A percentile compares a stretch with the other conserved stretches of the same genome.
Conservation (phyloP, 2,113 vertebrate species). For the Phoenicopterus ruber region DNA sequence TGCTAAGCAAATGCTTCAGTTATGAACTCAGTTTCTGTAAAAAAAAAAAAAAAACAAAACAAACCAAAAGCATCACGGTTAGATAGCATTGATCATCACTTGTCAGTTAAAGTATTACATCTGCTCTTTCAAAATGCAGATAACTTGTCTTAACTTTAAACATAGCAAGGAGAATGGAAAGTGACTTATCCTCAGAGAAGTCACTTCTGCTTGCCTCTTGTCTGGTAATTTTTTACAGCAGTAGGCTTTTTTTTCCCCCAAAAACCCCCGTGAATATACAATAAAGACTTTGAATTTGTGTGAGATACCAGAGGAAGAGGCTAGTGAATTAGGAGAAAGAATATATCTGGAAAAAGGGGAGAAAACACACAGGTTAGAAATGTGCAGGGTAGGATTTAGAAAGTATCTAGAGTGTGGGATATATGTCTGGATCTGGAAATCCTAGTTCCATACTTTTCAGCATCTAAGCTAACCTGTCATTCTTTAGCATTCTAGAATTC, state of each 20-base stretch:
- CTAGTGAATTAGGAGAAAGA: not conserved
- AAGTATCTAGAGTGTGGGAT: not conserved
- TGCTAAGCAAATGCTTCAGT: not conserved
- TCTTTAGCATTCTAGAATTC: not conserved
- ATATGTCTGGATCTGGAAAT: not conserved
- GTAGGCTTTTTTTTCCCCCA: rapidly evolving
- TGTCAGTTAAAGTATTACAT: not conserved
- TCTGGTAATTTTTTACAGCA: not conserved
- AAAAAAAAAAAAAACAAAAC: not conserved
- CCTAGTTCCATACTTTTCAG: not conserved
- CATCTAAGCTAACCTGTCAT: not conserved
- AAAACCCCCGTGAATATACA: not conserved
- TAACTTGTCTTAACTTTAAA: not conserved
- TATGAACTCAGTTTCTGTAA: not conserved
- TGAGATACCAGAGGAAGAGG: not conserved
- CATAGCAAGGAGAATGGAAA: not conserved
- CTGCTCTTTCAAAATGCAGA: not conserved
- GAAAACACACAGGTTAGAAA: not conserved
- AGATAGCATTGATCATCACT: not conserved
- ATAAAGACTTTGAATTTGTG: not conserved
- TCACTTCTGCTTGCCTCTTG: not conserved
- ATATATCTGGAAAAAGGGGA: not conserved
- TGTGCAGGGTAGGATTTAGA: not conserved
- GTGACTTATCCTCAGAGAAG: not conserved
- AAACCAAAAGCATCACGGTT: not conserved